Conservation (phyloP, 2,888 invertebrate genomes). For the Globia sparganii region DNA sequence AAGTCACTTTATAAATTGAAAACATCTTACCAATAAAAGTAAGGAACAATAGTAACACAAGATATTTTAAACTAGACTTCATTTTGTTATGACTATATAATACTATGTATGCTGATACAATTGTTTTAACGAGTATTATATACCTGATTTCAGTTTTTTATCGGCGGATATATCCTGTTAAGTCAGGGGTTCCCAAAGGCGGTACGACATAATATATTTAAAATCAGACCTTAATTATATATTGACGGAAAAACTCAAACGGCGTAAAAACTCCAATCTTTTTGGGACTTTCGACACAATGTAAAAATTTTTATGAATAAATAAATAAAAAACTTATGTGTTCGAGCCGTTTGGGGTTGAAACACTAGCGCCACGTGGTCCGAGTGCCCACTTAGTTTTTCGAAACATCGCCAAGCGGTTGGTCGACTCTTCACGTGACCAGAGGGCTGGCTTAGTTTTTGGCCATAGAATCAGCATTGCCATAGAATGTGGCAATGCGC, state of each 20-base stretch:
- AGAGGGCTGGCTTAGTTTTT: neutral
- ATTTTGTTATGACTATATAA: constrained; percentile 1
- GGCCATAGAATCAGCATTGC: neutral
- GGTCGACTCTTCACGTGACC: neutral
- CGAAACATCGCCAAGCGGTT: neutral
- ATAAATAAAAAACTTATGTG: too few relatives aligned
- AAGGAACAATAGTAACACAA: constrained; percentile 14
- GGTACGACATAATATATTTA: neutral
- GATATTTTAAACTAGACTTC: constrained; percentile 12
- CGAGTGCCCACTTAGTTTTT: neutral
- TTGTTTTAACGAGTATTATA: neutral
- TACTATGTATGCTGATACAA: neutral
- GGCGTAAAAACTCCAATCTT: too few relatives aligned
- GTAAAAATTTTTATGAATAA: too few relatives aligned
- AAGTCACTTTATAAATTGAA: neutral
- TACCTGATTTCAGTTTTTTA: neutral
- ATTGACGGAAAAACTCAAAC: too few relatives aligned
- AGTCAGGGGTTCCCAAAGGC: constrained; percentile 24
- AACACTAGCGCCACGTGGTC: neutral
- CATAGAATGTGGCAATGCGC: too few relatives aligned
- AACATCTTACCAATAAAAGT: constrained; percentile 27
- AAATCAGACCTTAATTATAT: neutral
- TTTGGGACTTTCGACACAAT: too few relatives aligned
- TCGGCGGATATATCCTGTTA: neutral
- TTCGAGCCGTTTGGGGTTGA: neutral